phyloP scores from a whole-genome alignment of 2,797 vertebrate genomes.

The Neosilurus hyrtlii region DNA sequence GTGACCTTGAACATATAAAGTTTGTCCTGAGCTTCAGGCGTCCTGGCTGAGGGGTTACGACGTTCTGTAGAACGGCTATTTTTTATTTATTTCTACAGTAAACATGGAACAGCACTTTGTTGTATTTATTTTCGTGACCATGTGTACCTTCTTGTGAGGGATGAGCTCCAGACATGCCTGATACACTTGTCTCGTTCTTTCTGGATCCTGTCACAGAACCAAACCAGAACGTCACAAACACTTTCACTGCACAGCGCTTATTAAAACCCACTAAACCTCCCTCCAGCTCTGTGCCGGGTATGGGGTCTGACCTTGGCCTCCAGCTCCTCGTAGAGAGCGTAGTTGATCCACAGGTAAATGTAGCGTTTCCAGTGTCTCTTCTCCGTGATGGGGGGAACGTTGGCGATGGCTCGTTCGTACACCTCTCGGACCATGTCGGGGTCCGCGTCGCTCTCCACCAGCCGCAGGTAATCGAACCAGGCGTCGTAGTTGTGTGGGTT shows the following conservation, averaged over 20 bases:
- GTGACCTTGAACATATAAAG: too few species aligned
- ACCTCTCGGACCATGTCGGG: conserved; percentile 86
- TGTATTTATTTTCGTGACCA: not conserved
- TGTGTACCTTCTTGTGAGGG: conserved; percentile 92
- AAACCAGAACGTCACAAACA: not conserved
- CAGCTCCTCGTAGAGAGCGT: conserved; percentile 91
- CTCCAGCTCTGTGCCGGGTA: not conserved
- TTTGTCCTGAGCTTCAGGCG: too few species aligned
- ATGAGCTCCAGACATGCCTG: conserved; percentile 92
- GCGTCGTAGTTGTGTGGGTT: conserved; percentile 97
- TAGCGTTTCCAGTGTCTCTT: conserved; percentile 98
- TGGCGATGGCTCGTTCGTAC: conserved; percentile 94
- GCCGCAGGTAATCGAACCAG: conserved; percentile 94
- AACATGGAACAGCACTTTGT: not conserved
- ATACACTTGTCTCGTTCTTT: conserved; percentile 92
- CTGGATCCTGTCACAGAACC: conserved; percentile 77
- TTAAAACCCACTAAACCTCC: not conserved
- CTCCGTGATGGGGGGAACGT: conserved; percentile 89
- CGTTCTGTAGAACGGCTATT: too few species aligned
- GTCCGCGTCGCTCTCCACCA: conserved; percentile 92
- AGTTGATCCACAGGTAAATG: conserved; percentile 98
- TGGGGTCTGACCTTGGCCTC: conserved; percentile 83
- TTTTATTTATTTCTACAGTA: not conserved
- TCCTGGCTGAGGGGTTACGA: too few species aligned
- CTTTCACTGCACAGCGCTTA: not conserved